Conservation (phyloP, 2,888 invertebrate genomes). For the Therioaphis trifolii region DNA sequence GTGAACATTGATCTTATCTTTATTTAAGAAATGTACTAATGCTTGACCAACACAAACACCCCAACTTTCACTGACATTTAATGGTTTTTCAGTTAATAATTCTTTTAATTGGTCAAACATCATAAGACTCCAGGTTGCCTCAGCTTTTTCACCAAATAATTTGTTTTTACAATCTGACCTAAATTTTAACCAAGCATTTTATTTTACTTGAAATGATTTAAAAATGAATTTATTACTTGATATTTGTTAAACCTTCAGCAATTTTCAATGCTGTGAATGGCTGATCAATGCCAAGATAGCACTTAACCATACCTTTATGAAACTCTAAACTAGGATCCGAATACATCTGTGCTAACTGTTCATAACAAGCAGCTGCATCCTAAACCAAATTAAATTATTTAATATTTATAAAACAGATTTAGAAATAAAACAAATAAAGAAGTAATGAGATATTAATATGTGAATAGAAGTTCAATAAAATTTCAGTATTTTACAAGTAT, state of each 20-base stretch:
- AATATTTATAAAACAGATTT: neutral
- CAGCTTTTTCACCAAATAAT: conserved; percentile 78
- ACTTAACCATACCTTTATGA: conserved; percentile 83
- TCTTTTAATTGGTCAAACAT: conserved; percentile 83
- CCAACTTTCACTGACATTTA: conserved; percentile 73
- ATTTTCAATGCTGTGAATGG: conserved; percentile 85
- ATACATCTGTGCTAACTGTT: conserved; percentile 75
- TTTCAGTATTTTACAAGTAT: too few species aligned
- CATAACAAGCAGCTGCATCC: conserved; percentile 90
- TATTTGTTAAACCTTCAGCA: conserved; percentile 76
- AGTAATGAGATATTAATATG: too few species aligned
- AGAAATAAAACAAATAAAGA: neutral
- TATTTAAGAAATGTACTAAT: conserved; percentile 72
- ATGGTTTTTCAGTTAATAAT: conserved; percentile 71
- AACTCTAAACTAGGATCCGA: conserved; percentile 66
- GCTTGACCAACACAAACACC: conserved; percentile 80
- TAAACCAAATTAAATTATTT: conserved; percentile 67
- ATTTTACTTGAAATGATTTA: neutral
- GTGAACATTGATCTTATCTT: conserved; percentile 61
- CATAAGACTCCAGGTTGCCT: conserved; percentile 88
- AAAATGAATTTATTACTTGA: conserved; percentile 68
- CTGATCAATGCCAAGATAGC: conserved; percentile 87
- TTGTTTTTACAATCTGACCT: conserved; percentile 61
- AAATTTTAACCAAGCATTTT: neutral
- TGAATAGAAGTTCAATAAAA: too few species aligned